Evolutionary conservation across 2,797 vertebrate genomes (phyloP), one percentile per base, ranked within the genome.

Genomic region (Esox lucius): DNA sequence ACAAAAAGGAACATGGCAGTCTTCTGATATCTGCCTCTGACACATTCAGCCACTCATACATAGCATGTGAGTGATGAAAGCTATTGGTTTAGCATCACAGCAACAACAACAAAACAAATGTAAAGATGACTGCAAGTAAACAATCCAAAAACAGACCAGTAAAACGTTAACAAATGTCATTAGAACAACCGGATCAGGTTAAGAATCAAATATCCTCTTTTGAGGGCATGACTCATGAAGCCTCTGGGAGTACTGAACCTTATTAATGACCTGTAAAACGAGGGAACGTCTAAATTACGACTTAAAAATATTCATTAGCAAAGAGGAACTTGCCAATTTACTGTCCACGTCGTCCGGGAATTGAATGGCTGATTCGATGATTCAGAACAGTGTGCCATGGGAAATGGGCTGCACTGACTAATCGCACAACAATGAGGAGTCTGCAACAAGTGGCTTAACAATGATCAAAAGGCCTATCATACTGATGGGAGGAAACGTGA

Each of bases 271-370:
- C 78, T 78, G 80, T 88, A 87, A 91, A 88, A 65, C 75, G 33
- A 42, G 39, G 7, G 81, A 82, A 82, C 81, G 90, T 86, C 84
- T 83, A 89, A 92, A 91, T 91, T 86, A 90, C 86, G 89, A 85
- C 86, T 90, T 86, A 87, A 68, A 64, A 68, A 68, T 68, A 39
- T 46, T 4, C 42, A 46, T 68, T 48, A 68, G 33, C 67, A 22
- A 42, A 22, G 67, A 68, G n/a, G 67, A 68, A 48, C 33, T 12
- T 17, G n/a, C 39, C 39, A 42, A 68, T 67, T 68, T 13, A 6
- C 19, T 13, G 9, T n/a, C 17, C 22, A 68, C 2, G 33, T 67
- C 31, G 17, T 39, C 28, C 15, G 17, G 19, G 19, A 16, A 68
- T 35, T 17, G 66, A n/a, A 66, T 42, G 15, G 16, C 31, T 39